Base-by-base conservation (phyloP, 2,797 vertebrate species). In the Tapirus indicus region DNA sequence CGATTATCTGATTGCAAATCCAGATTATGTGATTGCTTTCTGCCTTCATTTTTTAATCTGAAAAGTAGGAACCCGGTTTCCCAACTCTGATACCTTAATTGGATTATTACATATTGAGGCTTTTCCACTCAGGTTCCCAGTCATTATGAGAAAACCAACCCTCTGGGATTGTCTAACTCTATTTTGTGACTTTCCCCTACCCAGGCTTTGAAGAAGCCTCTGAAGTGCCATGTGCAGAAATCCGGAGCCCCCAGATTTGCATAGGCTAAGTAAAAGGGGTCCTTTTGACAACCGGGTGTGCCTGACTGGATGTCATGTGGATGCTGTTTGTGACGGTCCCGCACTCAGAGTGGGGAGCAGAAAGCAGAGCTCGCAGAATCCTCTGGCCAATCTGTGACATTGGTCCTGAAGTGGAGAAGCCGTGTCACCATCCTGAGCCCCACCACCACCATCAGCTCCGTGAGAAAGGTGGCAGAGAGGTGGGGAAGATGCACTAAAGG, bases 21-120 rank as follows among this genome's bases (percentile, higher is more conserved):
- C 74, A 79, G 74, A 56, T 84, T 85, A 80, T 62, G 47, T 87
- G 47, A 84, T 56, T 35, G 47, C 47, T 87, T 71, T 89, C 77
- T 96, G 93, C 68, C 93, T 97, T 94, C 47, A 4, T 75, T 89
- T 96, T 96, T 95, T 49, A 93, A 68, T 77, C 41, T 93, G 38
- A 93, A 86, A 95, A 62, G 38, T 68, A 85, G 82, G 27, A 91
- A 83, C 44, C 41, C 0, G 2, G 86, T 93, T 80, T 96, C 25
- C 66, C 41, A 83, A 41, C n/a, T 68, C 47, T 69, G 71, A 92
- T 82, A 69, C 18, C 32, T 94, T 88, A 90, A 92, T 79, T 93
- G 69, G 52, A 91, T 97, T 95, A 86, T 79, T 92, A 29, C 23
- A 6, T 72, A n/a, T 41, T 62, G 80, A 64, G 49, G 32, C 58